Evolutionary conservation across 2,888 invertebrate species (phyloP), one percentile per base, ranked within the genome.

Genomic region (Petrophora chlorosata): DNA sequence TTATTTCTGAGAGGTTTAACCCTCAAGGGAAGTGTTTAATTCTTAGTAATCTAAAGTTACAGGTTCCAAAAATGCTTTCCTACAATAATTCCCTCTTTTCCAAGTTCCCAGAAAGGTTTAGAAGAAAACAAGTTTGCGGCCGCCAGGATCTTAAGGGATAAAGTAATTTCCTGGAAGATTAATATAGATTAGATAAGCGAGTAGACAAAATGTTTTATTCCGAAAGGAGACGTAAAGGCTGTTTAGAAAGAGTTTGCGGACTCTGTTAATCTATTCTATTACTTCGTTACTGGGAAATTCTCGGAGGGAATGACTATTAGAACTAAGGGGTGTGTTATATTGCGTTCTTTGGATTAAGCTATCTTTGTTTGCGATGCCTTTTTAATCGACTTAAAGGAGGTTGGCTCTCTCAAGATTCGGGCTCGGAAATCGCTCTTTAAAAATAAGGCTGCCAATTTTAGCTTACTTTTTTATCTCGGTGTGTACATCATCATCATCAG

Each of bases 111-210:
- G n/a, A n/a, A 32, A 36, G 56, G 51, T 47, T 55, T 36, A 36
- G 42, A 44, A 46, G 55, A 38, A 54, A 59, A 47, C 48, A 58
- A 67, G 61, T 63, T 59, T 36, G 46, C 39, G 53, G 34, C 41
- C 39, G 50, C 47, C 44, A 35, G 50, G 56, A 56, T 63, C 60
- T 55, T 53, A 53, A 50, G 50, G 65, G 65, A 61, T 65, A 54
- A 59, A 56, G 58, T 60, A 61, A 64, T 63, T 64, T 59, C 60
- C 57, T 35, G 39, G 48, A 44, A 62, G 60, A 65, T 66, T 66
- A 68, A 64, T 65, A 59, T 56, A 59, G 66, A 65, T 68, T 63
- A 64, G 55, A 56, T 55, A 43, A 60, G 59, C 49, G 45, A 49
- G 49, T 38, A 51, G 42, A 47, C 46, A 43, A 50, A 56, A 52